Evolutionary conservation across 2,888 invertebrate genomes (phyloP).

Genomic region (Hyposoter dolosus): DNA sequence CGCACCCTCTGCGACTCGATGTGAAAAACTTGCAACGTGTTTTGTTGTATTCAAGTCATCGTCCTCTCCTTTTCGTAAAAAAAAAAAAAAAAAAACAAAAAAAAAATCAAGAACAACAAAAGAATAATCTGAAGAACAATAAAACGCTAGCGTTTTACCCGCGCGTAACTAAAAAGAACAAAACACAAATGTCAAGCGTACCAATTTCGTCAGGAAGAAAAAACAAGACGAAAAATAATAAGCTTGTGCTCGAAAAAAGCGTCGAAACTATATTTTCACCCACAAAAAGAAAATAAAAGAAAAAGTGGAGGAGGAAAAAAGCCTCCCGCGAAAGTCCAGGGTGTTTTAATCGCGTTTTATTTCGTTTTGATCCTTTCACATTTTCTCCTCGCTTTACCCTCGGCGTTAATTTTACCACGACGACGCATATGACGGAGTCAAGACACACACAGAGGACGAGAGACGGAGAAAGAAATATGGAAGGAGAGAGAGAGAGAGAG

Average conservation of each 20-base stretch:
- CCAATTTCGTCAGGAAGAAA: conserved; percentile 17
- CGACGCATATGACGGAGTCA: conserved; percentile 39
- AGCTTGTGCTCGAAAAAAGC: conserved; percentile 26
- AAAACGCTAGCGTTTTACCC: conserved; percentile 22
- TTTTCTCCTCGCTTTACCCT: conserved; percentile 28
- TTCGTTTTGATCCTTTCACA: conserved; percentile 44
- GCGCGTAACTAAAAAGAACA: conserved; percentile 14
- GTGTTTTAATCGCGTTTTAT: conserved; percentile 33
- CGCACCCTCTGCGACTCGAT: conserved; percentile 58
- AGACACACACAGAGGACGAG: conserved; percentile 28
- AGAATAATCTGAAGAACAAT: conserved; percentile 6
- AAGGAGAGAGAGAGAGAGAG: conserved; percentile 39
- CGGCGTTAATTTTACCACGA: conserved; percentile 25
- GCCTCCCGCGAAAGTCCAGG: conserved; percentile 24
- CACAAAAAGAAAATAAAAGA: conserved; percentile 9
- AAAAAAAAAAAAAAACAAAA: not conserved
- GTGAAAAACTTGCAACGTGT: conserved; percentile 56
- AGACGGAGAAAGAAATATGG: conserved; percentile 17
- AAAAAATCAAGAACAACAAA: not conserved
- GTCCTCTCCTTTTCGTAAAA: conserved; percentile 49
- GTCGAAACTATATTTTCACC: conserved; percentile 30
- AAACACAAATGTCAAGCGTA: conserved; percentile 34
- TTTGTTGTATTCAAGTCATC: conserved; percentile 58
- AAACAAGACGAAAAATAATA: conserved; percentile 8
- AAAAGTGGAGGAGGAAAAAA: conserved; percentile 8